Base-by-base conservation (phyloP, 2,113 vertebrate genomes). In the Eubucco bourcierii region DNA sequence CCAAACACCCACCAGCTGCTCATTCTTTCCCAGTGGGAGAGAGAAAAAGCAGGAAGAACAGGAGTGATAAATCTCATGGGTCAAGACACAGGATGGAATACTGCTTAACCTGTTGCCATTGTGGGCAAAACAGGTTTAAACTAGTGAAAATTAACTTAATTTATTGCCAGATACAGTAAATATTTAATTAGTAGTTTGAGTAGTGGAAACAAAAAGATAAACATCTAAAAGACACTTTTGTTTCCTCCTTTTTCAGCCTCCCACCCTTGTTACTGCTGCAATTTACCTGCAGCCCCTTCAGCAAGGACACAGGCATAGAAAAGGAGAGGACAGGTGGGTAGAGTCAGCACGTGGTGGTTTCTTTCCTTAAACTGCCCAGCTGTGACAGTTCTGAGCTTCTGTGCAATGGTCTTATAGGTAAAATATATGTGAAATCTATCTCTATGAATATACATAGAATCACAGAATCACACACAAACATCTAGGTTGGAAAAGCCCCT, bases 261-360 rank as follows among this genome's bases (percentile, higher is more conserved):
- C 24, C 18, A 52, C 10, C 7, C 5, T 33, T 52, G 12, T 24
- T 53, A 13, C 41, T 2, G 1, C 4, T 0, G 1, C 33, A 52
- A 21, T 75, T 75, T 28, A 44, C 4, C 18, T 46, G 52, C 66
- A 65, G 8, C 7, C 14, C 3, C 9, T 83, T 70, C 29, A 73
- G 2, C 4, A 1, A 86, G 9, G 5, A 76, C 20, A 21, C 0
- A 0, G 19, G 11, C 14, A 88, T 23, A 53, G 19, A 39, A 21
- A 78, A 80, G 15, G 10, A 12, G 3, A 33, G 24, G 14, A 10
- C 7, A 41, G 8, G 11, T 4, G 47, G 0, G 31, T 44, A 33
- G 3, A 4, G 9, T 66, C 52, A 66, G 16, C 5, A 33, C 17
- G 5, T 11, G 4, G 21, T 56, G 8, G 1, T 52, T 90, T 90